A percentile compares a stretch with the other conserved stretches of the same genome.
Evolutionary conservation across 2,113 vertebrate species (phyloP).

Genomic region (Rhizomys pruinosus): DNA sequence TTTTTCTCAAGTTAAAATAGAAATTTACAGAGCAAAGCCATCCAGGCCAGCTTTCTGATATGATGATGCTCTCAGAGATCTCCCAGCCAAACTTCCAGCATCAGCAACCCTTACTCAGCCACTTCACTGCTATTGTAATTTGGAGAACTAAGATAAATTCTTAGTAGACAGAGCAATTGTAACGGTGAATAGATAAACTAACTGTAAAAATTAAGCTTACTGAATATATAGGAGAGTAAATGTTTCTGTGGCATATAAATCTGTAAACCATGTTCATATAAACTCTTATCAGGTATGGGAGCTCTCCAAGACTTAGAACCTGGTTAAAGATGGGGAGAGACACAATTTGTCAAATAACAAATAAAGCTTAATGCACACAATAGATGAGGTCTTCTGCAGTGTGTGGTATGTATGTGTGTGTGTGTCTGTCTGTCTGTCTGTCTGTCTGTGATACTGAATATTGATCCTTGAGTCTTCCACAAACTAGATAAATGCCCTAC

Average conservation of each 20-base stretch:
- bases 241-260: not conserved
- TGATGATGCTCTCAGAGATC: not conserved
- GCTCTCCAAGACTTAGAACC: not conserved
- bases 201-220: not conserved
- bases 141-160: not conserved
- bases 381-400: not conserved
- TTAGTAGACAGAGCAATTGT: not conserved
- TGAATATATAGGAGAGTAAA: not conserved
- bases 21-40: not conserved
- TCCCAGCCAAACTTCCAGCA: not conserved
- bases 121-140: constrained; percentile 1
- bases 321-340: not conserved
- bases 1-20: not conserved
- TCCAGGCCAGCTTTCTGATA: constrained; percentile 3
- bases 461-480: not conserved
- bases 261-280: not conserved
- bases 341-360: not conserved
- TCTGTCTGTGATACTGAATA: not conserved
- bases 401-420: not conserved
- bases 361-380: not conserved
- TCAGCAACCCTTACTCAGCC: not conserved
- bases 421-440: not conserved
- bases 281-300: not conserved
- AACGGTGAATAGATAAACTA: not conserved
- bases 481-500: not conserved